Base-by-base conservation (phyloP, 23 tunicate genomes). In the Botrylloides violaceus region DNA sequence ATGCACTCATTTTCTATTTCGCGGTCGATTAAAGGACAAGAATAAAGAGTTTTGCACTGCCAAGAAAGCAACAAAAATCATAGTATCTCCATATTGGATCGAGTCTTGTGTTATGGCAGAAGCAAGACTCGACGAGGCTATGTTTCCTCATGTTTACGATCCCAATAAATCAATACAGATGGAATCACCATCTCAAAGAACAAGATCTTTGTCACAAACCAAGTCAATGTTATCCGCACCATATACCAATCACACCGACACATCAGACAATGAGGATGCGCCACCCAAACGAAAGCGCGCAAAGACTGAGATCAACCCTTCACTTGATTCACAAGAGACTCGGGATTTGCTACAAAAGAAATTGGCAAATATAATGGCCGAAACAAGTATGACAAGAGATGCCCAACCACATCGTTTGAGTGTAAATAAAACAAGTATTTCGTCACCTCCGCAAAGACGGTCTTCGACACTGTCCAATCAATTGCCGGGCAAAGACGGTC, bases 71-170 rank as follows among this genome's bases (percentile, higher is more conserved):
- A 81, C 73, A 59, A 82, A 82, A 61, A 19, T 58, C 18, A 82
- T 88, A 32, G 96, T 88, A 27, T 88, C 88, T 4, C 96, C 96
- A 0, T 77, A 82, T 58, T 88, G 96, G 96, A 38, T 88, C 33
- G 23, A 59, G 9, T 83, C 78, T 19, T 81, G 95, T 47, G 38
- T 65, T 18, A 71, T 77, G 65, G 56, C 80, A 19, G 37, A 34
- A 20, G 32, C 49, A 6, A 59, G 84, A 43, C 47, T 77, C 34
- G 84, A 82, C 28, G 96, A 88, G 48, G 7, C 27, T 15, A 48
- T 47, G 12, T 88, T 57, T 31, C 88, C 96, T 32, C 96, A 77
- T 55, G 77, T 48, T 1, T 88, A 74, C 64, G 82, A 88, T 71
- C 96, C 96, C 36, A 88, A 88, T 61, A 88, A 88, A 58, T 88